These are phyloP conservation scores for Poeciliopsis presidionis DNA, from an alignment of 2,797 vertebrate genomes.

Conservation along the genomic window DNA sequence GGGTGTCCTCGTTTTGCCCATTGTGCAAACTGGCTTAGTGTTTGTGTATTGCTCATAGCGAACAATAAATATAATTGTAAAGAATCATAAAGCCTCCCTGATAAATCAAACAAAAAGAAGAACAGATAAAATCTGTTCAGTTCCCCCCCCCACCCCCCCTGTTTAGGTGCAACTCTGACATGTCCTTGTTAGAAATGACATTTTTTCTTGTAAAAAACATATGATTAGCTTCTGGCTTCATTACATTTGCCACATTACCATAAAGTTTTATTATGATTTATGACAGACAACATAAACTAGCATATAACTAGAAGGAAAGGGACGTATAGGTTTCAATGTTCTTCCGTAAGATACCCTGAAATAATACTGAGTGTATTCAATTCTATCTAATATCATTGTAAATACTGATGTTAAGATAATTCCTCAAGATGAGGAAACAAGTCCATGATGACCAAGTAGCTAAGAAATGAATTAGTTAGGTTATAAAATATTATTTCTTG, in stretches of 20 bases:
- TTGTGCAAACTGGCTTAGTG: conserved; percentile 55
- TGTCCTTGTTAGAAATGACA: not conserved
- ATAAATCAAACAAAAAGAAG: not conserved
- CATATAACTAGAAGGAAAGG: not conserved
- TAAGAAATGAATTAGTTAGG: not conserved
- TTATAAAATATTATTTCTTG: not conserved
- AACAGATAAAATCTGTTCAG: not conserved
- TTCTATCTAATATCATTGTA: not conserved
- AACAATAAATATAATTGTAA: conserved; percentile 23
- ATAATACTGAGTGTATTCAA: not conserved
- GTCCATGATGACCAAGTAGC: not conserved
- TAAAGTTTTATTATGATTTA: not conserved
- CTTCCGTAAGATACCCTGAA: not conserved
- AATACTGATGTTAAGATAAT: not conserved
- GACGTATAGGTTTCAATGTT: not conserved
- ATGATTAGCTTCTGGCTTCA: not conserved
- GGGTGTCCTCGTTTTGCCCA: conserved; percentile 50
- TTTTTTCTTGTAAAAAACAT: too few species aligned
- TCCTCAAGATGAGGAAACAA: not conserved
- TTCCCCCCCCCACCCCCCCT: not conserved
- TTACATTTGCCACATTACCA: not conserved
- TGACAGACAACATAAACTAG: not conserved
- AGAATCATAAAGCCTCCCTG: not conserved
- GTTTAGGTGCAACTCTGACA: not conserved
- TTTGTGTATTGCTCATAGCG: conserved; percentile 39